phyloP scores from a whole-genome alignment of 1,140 invertebrate genomes.

The Drosophila melanogaster region DNA sequence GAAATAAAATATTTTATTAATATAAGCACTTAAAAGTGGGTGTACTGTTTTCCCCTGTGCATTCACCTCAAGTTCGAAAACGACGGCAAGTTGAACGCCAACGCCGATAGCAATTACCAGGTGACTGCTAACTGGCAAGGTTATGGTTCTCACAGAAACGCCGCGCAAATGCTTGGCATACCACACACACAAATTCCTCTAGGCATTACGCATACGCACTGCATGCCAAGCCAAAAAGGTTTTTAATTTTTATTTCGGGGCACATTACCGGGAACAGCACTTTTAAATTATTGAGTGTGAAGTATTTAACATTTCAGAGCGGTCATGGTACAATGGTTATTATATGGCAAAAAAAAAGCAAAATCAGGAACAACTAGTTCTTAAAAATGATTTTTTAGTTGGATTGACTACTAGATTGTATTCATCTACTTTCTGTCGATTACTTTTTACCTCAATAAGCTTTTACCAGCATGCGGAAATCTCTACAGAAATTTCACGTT shows the following conservation, averaged over 20 bases:
- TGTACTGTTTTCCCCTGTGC: background rate
- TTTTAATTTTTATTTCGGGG: constrained; percentile 12
- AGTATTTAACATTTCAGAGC: constrained; percentile 55
- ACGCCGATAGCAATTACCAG: constrained; percentile 73
- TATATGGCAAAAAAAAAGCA: background rate
- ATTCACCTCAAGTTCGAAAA: constrained; percentile 19
- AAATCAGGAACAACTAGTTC: background rate
- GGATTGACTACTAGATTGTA: no score
- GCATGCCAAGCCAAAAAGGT: constrained; percentile 47
- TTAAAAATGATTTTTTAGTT: no score
- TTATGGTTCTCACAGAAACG: constrained; percentile 64
- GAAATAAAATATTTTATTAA: no score
- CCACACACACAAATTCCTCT: constrained; percentile 54
- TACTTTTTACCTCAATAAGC: no score
- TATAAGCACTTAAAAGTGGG: no score
- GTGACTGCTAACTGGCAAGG: constrained; percentile 70
- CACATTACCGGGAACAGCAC: constrained; percentile 37
- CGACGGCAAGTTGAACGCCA: constrained; percentile 43
- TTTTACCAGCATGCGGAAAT: no score
- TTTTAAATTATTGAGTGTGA: constrained; percentile 78
- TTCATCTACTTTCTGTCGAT: no score
- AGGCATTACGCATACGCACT: constrained; percentile 70
- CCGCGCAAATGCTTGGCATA: constrained; percentile 71
- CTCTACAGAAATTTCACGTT: background rate
- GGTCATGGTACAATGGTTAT: constrained; percentile 42